Conservation (phyloP, 2,888 invertebrate genomes). For the Fissipunctia ypsillon region DNA sequence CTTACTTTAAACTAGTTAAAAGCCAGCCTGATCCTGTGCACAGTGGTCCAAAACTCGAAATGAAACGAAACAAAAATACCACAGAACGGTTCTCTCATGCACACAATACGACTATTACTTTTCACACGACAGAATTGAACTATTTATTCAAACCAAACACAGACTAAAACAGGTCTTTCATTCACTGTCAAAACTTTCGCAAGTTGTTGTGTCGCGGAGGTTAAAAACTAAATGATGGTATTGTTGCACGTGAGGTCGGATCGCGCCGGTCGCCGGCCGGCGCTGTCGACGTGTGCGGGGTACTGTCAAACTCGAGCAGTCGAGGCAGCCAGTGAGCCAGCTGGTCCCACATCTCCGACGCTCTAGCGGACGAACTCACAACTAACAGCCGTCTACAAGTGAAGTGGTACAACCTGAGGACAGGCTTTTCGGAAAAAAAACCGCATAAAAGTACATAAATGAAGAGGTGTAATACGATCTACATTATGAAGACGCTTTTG, state of each 20-base stretch:
- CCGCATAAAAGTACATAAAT: too few species aligned
- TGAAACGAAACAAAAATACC: constrained; percentile 83
- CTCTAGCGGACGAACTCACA: constrained; percentile 86
- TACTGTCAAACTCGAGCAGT: constrained; percentile 86
- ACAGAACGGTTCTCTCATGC: constrained; percentile 81
- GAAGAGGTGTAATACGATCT: neutral
- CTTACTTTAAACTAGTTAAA: constrained; percentile 59
- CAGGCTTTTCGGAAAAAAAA: neutral
- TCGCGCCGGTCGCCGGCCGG: constrained; percentile 77
- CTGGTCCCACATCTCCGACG: constrained; percentile 82
- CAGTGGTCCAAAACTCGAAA: constrained; percentile 82
- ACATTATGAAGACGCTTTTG: neutral
- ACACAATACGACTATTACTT: constrained; percentile 82
- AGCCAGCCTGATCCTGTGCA: constrained; percentile 67
- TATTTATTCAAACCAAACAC: constrained; percentile 75
- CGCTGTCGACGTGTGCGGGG: constrained; percentile 81
- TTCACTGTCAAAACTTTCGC: constrained; percentile 75
- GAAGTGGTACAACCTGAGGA: constrained; percentile 71
- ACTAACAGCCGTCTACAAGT: constrained; percentile 78
- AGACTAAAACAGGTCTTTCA: constrained; percentile 66
- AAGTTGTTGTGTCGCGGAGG: constrained; percentile 79
- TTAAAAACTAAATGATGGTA: constrained; percentile 79
- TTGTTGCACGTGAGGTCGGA: constrained; percentile 80
- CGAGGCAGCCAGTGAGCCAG: constrained; percentile 85
- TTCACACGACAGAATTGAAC: constrained; percentile 80